Conservation (phyloP, 2,888 invertebrate genomes). For the Scaptomyza polygonia region DNA sequence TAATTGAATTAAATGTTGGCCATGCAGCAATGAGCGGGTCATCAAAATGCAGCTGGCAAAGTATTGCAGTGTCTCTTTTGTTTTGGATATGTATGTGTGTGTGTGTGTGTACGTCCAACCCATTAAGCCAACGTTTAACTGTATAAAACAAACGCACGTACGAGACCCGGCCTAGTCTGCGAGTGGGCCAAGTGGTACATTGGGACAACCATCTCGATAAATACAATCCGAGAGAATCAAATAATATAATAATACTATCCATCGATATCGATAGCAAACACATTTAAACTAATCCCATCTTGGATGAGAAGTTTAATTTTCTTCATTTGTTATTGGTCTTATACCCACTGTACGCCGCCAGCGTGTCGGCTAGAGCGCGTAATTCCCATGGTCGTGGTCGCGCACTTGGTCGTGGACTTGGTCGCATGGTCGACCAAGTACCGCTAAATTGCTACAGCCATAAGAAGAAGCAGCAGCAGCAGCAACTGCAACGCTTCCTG, state of each 20-base stretch:
- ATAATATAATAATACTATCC: too few relatives aligned
- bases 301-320: neutral
- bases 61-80: constrained; percentile 29
- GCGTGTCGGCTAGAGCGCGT: constrained; percentile 34
- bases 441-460: constrained; percentile 72
- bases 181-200: constrained; percentile 51
- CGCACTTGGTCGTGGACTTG: constrained; percentile 37
- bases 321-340: neutral
- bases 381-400: constrained; percentile 68
- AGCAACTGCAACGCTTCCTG: constrained; percentile 53
- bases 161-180: constrained; percentile 19
- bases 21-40: constrained; percentile 60
- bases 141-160: constrained; percentile 76
- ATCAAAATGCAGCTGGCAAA: constrained; percentile 71
- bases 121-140: constrained; percentile 70
- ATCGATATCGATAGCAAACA: too few relatives aligned
- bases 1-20: constrained; percentile 77
- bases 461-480: constrained; percentile 2
- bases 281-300: too few relatives aligned
- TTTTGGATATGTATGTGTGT: constrained; percentile 1
- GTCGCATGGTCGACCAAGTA: constrained; percentile 61
- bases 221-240: too few relatives aligned
- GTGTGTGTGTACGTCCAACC: constrained; percentile 51
- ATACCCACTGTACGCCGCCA: constrained; percentile 45
- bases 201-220: constrained; percentile 16